Conservation (phyloP, 2,888 invertebrate species). For the Sinelater perroti region DNA sequence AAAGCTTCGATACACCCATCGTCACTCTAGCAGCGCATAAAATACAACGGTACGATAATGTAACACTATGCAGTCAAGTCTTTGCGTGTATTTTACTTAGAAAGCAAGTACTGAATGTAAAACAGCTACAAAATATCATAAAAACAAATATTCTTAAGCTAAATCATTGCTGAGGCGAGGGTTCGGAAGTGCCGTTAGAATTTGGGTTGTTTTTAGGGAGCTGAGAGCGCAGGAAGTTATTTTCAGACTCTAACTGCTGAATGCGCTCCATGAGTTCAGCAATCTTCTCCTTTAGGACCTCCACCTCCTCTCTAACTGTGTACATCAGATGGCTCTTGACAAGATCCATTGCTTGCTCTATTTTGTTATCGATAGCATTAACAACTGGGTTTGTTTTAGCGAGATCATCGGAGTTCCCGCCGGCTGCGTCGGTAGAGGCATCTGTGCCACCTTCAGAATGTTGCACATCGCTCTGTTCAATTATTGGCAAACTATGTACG, state of each 20-base stretch:
- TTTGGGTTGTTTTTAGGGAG: conserved; percentile 49
- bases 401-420: conserved; percentile 51
- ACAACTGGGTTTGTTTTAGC: conserved; percentile 60
- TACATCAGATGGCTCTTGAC: conserved; percentile 83
- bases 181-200: conserved; percentile 30
- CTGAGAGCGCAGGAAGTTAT: conserved; percentile 67
- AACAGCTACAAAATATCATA: conserved; percentile 10
- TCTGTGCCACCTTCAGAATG: conserved; percentile 41
- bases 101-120: conserved; percentile 25
- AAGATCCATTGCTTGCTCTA: conserved; percentile 82
- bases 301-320: conserved; percentile 80
- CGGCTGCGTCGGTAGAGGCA: conserved; percentile 33
- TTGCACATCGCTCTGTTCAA: conserved; percentile 45
- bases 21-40: conserved; percentile 14
- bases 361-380: conserved; percentile 81
- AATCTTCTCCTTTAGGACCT: conserved; percentile 78
- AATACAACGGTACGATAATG: conserved; percentile 20
- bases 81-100: conserved; percentile 19
- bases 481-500: conserved; percentile 53
- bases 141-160: conserved; percentile 19
- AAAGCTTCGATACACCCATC: conserved; percentile 4
- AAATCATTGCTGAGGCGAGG: conserved; percentile 31
- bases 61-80: conserved; percentile 17
- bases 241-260: conserved; percentile 75
- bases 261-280: conserved; percentile 76